These are phyloP conservation scores for Phycodurus eques DNA, from an alignment of 2,113 vertebrate species.

Conservation along the genomic window DNA sequence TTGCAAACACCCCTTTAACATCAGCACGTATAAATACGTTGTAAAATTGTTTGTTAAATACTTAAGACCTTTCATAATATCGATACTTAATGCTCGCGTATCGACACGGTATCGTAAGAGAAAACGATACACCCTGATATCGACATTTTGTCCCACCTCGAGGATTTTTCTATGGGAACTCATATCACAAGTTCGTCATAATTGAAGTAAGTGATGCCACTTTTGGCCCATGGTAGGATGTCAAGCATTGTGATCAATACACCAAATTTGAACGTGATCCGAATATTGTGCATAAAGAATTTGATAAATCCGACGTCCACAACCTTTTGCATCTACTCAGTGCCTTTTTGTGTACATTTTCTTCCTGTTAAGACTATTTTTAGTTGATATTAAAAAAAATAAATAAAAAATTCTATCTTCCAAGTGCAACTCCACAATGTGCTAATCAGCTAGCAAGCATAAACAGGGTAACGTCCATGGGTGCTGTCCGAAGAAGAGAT, in stretches of 20 bases:
- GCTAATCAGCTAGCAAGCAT: slow-evolving; percentile 15
- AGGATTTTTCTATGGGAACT: no score
- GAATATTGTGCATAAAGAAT: background rate
- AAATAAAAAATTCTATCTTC: background rate
- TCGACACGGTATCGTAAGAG: no score
- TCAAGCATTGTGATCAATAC: background rate
- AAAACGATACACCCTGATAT: no score
- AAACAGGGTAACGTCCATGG: slow-evolving; percentile 17
- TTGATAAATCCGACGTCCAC: background rate
- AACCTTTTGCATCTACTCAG: background rate
- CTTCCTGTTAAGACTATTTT: background rate
- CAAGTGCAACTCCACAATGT: background rate
- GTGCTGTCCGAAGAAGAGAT: background rate
- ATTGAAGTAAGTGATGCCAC: no score
- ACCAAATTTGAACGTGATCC: background rate
- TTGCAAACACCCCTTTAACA: no score
- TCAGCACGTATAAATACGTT: no score
- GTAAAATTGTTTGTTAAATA: no score
- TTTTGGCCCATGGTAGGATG: no score
- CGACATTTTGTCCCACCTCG: no score
- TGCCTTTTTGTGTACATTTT: background rate
- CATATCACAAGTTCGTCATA: no score
- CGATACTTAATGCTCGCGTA: no score
- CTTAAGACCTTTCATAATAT: no score
- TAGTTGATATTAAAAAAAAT: background rate